Evolutionary conservation across 2,888 invertebrate species (phyloP).

Genomic region (Nineta flava): DNA sequence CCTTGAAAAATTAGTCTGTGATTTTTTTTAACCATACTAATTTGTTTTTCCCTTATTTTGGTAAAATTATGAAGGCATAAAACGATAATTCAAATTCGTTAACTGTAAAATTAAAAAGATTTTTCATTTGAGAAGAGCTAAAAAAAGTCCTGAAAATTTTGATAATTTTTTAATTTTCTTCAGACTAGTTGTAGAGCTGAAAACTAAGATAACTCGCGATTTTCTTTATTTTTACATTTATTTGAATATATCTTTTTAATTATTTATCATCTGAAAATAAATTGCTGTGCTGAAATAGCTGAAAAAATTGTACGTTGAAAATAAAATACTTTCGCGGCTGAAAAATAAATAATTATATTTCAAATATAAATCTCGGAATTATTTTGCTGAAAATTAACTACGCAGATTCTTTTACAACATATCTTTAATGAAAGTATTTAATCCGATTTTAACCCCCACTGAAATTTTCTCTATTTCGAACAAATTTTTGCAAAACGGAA

Average conservation of each 20-base stretch:
- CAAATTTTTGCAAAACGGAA: no score
- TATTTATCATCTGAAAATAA: constrained; percentile 4
- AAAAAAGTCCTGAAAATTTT: constrained; percentile 1
- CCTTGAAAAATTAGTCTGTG: background rate
- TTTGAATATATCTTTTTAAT: background rate
- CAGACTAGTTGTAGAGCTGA: background rate
- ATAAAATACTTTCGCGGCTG: constrained; percentile 1
- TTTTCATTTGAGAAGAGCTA: background rate
- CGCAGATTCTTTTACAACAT: no score
- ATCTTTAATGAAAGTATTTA: no score
- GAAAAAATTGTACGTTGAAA: background rate
- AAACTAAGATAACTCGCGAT: background rate
- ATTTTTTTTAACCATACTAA: background rate
- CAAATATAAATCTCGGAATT: background rate
- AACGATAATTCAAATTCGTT: background rate
- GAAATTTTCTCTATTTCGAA: no score
- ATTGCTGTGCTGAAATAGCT: constrained; percentile 2
- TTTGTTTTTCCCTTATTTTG: no score
- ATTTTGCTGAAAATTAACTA: background rate
- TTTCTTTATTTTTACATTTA: background rate
- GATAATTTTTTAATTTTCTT: background rate
- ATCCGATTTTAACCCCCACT: no score
- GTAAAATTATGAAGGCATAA: background rate
- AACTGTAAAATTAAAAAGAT: background rate
- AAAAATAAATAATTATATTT: constrained; percentile 2